Conservation (phyloP, 2,888 invertebrate genomes). For the Diploptera punctata region DNA sequence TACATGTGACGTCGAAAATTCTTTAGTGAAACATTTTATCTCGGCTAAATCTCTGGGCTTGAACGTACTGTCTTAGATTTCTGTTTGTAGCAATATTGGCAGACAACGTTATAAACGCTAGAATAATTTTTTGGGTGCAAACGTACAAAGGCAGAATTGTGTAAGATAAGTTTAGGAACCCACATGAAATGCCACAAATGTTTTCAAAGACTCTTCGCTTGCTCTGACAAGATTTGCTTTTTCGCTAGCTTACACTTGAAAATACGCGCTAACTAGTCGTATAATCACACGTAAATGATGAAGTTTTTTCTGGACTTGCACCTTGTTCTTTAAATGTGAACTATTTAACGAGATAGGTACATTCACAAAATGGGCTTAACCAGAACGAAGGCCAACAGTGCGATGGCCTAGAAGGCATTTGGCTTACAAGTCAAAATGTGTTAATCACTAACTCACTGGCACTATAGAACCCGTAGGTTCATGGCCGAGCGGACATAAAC, state of each 20-base stretch:
- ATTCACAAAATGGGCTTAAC: no score
- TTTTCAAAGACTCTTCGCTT: neutral
- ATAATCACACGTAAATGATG: no score
- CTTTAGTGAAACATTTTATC: neutral
- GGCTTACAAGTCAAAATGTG: no score
- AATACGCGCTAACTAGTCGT: neutral
- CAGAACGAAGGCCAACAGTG: no score
- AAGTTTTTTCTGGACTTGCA: no score
- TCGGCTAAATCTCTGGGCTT: neutral
- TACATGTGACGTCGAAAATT: neutral
- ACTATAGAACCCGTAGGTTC: no score
- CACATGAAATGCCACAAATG: neutral
- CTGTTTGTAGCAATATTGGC: neutral
- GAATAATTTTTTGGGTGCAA: neutral
- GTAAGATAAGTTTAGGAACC: neutral
- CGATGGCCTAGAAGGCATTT: no score
- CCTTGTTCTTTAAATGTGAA: no score
- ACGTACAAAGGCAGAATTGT: neutral
- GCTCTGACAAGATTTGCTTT: neutral
- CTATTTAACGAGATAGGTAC: no score
- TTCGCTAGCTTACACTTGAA: neutral
- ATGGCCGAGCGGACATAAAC: no score
- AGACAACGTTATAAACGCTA: neutral
- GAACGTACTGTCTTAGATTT: neutral
- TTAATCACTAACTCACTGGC: no score